Percentiles rank a stretch among this genome's conserved stretches.
Evolutionary conservation across 1,140 invertebrate species (phyloP).

Genomic region (Euura saliciscinereae): DNA sequence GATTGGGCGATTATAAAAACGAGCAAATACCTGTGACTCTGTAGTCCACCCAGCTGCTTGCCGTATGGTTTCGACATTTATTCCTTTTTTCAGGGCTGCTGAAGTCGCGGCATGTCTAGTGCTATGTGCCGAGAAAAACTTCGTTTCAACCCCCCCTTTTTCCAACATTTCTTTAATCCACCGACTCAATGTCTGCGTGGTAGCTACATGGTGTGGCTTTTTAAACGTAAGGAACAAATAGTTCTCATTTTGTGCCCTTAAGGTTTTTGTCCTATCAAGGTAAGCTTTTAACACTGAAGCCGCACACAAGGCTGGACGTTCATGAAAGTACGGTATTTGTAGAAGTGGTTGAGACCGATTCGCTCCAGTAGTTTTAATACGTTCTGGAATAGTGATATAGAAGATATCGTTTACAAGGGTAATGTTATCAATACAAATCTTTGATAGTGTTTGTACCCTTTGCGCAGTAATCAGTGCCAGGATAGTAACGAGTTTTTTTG

Average conservation of each 20-base stretch:
- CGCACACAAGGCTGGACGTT: neutral
- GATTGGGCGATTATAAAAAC: no score
- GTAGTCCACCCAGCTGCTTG: conserved; percentile 18
- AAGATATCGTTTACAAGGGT: neutral
- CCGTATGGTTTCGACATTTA: conserved; percentile 9
- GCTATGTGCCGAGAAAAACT: conserved; percentile 8
- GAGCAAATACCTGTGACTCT: no score
- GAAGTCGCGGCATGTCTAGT: conserved; percentile 15
- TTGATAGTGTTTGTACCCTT: conserved; percentile 21
- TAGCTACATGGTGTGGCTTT: conserved; percentile 14
- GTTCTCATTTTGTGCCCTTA: neutral
- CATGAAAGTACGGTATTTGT: conserved; percentile 18
- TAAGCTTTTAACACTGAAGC: conserved; percentile 14
- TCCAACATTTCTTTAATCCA: neutral
- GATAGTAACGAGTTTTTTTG: conserved; percentile 29
- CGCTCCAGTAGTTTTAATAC: conserved; percentile 18
- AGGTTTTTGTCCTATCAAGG: neutral
- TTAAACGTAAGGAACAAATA: conserved; percentile 14
- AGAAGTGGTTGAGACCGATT: conserved; percentile 15
- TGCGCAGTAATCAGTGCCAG: conserved; percentile 28
- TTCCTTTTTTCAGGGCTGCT: neutral
- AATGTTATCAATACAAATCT: conserved; percentile 20
- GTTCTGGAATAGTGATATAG: conserved; percentile 21
- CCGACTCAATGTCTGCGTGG: no score
- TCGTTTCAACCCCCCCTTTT: conserved; percentile 11